Evolutionary conservation across 2,797 vertebrate species (phyloP).

Genomic region (Arremon aurantiirostris): DNA sequence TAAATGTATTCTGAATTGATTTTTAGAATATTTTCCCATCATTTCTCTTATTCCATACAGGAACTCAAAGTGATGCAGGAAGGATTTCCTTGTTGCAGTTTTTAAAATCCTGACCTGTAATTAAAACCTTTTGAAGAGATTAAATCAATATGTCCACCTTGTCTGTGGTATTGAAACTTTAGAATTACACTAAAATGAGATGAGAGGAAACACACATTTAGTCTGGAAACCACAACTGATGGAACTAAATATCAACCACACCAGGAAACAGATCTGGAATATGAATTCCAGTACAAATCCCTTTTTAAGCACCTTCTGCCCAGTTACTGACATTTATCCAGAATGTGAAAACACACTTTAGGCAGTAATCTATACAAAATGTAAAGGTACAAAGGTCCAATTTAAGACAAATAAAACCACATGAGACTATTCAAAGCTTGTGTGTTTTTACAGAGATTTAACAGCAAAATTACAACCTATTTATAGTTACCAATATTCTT

Average conservation of each 20-base stretch:
- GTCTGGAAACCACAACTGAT: not conserved
- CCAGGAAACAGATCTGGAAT: not conserved
- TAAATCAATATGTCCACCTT: not conserved
- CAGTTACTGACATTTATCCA: not conserved
- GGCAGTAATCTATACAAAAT: not conserved
- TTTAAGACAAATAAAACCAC: not conserved
- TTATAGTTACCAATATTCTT: not conserved
- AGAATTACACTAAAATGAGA: fast-evolving
- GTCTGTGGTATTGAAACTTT: not conserved
- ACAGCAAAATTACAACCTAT: not conserved
- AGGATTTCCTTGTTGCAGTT: not conserved
- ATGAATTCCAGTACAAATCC: not conserved
- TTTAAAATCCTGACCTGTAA: not conserved
- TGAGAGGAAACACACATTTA: not conserved
- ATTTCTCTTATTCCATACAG: not conserved
- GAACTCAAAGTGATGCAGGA: not conserved
- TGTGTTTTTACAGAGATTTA: not conserved
- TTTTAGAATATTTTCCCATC: not conserved
- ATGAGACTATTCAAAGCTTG: not conserved
- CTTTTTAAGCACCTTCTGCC: not conserved
- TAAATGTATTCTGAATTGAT: not conserved
- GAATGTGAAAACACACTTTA: not conserved
- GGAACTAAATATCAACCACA: not conserved
- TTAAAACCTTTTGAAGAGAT: not conserved
- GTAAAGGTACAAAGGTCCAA: not conserved